Conservation (phyloP, 1,140 invertebrate genomes). For the Hylyphantes graminicola region DNA sequence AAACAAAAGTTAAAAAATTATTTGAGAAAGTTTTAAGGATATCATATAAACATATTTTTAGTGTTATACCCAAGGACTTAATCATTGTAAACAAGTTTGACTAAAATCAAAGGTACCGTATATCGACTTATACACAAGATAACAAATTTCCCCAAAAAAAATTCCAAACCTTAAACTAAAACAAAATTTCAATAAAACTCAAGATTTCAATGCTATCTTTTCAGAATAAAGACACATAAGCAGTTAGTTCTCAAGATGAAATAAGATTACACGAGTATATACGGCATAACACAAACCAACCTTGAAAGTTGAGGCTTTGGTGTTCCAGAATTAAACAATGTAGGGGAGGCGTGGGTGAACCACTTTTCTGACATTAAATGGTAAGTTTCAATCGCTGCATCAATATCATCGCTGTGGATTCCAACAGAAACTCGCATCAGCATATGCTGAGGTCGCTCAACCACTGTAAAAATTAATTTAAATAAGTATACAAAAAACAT, state of each 20-base stretch:
- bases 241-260: not conserved
- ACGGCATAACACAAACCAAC: constrained; percentile 63
- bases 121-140: no score
- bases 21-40: no score
- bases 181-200: no score
- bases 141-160: no score
- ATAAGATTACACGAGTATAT: not conserved
- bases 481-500: constrained; percentile 4
- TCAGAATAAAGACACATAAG: no score
- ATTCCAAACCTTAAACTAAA: no score
- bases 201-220: no score
- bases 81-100: no score
- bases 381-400: constrained; percentile 95
- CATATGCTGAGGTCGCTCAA: constrained; percentile 98
- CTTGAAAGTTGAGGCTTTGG: constrained; percentile 90
- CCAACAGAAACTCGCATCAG: constrained; percentile 97
- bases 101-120: no score
- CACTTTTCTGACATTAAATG: constrained; percentile 94
- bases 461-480: constrained; percentile 72
- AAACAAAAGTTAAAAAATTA: no score
- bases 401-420: constrained; percentile 95
- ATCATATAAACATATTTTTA: no score
- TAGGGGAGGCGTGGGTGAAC: constrained; percentile 98
- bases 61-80: no score
- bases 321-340: constrained; percentile 95